Conservation (phyloP, 2,797 vertebrate genomes). For the Rhinichthys osculus region DNA sequence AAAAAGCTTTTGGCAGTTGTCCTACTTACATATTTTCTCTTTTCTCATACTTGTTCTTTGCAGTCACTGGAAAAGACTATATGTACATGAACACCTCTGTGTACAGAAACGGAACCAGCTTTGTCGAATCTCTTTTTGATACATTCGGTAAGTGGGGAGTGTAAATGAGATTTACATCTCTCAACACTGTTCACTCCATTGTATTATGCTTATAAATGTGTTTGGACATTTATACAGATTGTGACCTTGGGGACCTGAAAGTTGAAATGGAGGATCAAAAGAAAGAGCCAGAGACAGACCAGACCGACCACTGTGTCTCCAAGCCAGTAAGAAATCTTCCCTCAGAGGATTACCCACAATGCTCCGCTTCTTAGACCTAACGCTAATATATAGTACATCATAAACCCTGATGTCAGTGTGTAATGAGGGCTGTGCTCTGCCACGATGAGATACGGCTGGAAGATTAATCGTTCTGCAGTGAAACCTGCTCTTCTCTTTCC, state of each 20-base stretch:
- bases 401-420: conserved; percentile 43
- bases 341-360: conserved; percentile 22
- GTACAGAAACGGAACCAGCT: conserved; percentile 94
- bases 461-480: conserved; percentile 27
- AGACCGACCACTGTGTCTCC: conserved; percentile 65
- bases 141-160: conserved; percentile 85
- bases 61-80: conserved; percentile 87
- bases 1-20: conserved; percentile 13
- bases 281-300: conserved; percentile 63
- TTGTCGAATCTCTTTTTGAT: conserved; percentile 97
- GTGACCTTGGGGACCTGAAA: conserved; percentile 89
- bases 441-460: background rate
- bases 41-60: conserved; percentile 43
- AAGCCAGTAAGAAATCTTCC: conserved; percentile 74
- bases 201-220: background rate
- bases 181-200: background rate
- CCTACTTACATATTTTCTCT: background rate
- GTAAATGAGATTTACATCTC: background rate
- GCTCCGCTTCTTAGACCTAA: background rate
- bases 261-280: conserved; percentile 83
- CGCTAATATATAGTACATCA: conserved; percentile 19
- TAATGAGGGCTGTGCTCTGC: conserved; percentile 32
- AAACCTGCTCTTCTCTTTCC: conserved; percentile 22
- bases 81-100: conserved; percentile 93
- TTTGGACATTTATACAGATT: conserved; percentile 78